These are phyloP conservation scores for Callocephalon fimbriatum DNA, from an alignment of 2,113 vertebrate genomes.

Conservation along the genomic window DNA sequence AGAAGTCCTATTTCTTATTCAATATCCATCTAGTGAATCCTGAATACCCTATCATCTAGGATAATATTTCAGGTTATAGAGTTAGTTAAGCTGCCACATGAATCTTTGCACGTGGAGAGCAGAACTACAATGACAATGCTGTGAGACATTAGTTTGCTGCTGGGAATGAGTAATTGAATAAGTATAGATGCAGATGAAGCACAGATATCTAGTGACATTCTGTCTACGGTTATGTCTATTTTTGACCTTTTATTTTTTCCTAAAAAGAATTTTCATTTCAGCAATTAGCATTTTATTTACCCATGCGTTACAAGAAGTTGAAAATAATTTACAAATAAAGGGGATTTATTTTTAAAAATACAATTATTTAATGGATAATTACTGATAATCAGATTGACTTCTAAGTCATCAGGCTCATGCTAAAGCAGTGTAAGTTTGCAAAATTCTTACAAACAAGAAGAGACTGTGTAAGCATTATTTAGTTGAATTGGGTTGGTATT, in stretches of 20 bases:
- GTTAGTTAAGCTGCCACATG: neutral
- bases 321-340: neutral
- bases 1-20: neutral
- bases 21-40: neutral
- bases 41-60: neutral
- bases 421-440: neutral
- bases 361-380: neutral
- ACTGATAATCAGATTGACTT: neutral
- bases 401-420: neutral
- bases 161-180: neutral
- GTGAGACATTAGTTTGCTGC: neutral
- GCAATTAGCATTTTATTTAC: neutral
- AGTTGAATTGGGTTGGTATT: neutral
- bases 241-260: neutral
- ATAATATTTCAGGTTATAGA: neutral
- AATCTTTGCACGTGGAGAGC: neutral
- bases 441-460: neutral
- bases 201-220: neutral
- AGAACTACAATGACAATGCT: neutral
- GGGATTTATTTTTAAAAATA: neutral
- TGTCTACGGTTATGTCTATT: neutral
- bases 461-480: neutral
- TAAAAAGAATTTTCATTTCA: neutral
- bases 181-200: neutral
- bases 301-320: rapidly evolving